phyloP scores from a whole-genome alignment of 2,113 vertebrate genomes.

The Marcusenius ussheri region DNA sequence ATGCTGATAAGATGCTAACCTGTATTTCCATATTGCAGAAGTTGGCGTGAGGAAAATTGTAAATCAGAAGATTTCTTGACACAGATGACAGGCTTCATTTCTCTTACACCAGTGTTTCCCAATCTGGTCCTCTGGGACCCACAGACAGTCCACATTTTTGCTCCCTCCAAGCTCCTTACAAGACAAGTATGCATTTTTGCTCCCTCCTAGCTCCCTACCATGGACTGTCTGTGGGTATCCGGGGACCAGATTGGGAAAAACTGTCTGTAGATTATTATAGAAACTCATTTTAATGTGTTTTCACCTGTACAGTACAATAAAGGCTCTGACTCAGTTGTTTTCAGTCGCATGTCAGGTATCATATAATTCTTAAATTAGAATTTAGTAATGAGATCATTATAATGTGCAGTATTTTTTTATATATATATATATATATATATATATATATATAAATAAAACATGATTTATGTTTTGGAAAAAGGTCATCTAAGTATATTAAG shows the following conservation, averaged over 20 bases:
- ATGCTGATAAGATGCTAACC: constrained; percentile 1
- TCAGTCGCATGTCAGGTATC: too few relatives aligned
- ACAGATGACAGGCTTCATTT: background rate
- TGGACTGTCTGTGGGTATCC: background rate
- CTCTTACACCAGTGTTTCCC: background rate
- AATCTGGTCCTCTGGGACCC: background rate
- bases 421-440: too few relatives aligned
- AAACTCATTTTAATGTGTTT: background rate
- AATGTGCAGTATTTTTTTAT: background rate
- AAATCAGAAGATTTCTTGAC: background rate
- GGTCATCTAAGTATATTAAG: background rate
- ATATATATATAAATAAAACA: background rate
- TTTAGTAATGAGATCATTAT: background rate
- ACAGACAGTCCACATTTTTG: background rate
- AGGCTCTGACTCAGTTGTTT: background rate
- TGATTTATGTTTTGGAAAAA: background rate
- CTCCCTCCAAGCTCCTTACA: too few relatives aligned
- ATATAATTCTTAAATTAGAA: too few relatives aligned
- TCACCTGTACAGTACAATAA: background rate
- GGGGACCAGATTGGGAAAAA: background rate
- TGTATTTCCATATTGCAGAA: background rate
- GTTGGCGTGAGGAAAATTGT: background rate
- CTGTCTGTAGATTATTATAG: background rate
- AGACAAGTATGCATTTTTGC: too few relatives aligned
- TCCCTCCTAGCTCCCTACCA: too few relatives aligned